Conservation (phyloP, 2,797 vertebrate genomes). For the Dipus sagitta region DNA sequence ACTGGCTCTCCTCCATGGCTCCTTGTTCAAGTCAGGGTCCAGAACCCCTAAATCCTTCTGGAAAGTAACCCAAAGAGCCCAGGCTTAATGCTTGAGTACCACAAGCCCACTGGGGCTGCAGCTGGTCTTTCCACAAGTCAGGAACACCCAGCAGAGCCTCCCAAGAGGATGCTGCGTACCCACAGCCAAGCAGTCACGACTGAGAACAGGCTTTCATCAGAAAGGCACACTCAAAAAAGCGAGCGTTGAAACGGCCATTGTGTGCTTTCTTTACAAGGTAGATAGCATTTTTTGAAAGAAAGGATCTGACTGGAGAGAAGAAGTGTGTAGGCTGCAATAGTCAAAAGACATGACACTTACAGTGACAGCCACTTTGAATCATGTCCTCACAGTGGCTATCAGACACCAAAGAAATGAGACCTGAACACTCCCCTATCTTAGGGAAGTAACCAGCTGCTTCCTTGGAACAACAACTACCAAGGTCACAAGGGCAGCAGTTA, state of each 20-base stretch:
- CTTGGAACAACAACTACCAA: too few species aligned
- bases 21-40: neutral
- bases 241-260: neutral
- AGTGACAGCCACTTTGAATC: neutral
- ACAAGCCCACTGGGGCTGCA: rapidly evolving
- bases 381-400: neutral
- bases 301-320: neutral
- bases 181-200: neutral
- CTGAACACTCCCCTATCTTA: neutral
- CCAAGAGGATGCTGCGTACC: rapidly evolving
- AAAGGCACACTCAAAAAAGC: neutral
- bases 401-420: neutral
- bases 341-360: neutral
- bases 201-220: neutral
- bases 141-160: neutral
- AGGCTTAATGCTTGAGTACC: rapidly evolving
- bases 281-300: neutral
- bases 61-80: neutral
- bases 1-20: neutral
- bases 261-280: neutral
- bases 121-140: neutral
- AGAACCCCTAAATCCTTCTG: neutral
- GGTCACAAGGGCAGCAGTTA: neutral
- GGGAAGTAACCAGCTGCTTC: neutral
- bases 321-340: too few species aligned